Conservation (phyloP, 35 echinoderm and acorn worm genomes). For the Anneissia japonica region DNA sequence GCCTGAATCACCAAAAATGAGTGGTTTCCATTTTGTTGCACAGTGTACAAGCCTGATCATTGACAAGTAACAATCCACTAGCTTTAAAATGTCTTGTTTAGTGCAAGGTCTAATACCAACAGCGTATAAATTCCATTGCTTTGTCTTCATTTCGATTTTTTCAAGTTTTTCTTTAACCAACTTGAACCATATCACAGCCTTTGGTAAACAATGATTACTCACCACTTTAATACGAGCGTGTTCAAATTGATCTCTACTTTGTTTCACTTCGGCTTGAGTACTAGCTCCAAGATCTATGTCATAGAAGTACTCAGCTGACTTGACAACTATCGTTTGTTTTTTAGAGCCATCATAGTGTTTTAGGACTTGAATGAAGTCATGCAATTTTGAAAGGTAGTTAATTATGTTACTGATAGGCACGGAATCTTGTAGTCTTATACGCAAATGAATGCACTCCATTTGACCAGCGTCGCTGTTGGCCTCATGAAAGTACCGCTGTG, state of each 20-base stretch:
- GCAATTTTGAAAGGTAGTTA: neutral
- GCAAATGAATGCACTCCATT: neutral
- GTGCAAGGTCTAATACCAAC: constrained; percentile 16
- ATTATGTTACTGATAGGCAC: neutral
- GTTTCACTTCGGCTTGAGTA: neutral
- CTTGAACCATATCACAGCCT: constrained; percentile 19
- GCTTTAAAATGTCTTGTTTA: neutral
- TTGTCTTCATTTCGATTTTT: neutral
- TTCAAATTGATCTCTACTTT: neutral
- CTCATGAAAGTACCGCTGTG: neutral
- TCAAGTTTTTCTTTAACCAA: neutral
- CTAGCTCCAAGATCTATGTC: constrained; percentile 20
- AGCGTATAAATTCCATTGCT: constrained; percentile 14
- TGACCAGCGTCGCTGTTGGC: constrained; percentile 9
- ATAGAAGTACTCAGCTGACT: constrained; percentile 14
- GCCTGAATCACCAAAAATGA: neutral
- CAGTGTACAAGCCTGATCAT: constrained; percentile 8
- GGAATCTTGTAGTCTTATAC: neutral
- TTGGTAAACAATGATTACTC: neutral
- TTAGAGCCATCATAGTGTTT: neutral
- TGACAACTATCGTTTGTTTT: neutral
- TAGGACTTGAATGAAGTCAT: constrained; percentile 10
- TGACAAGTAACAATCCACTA: neutral
- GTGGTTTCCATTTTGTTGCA: neutral
- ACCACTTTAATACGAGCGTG: constrained; percentile 2